Evolutionary conservation across 30 jellyfish, hydroid and myxozoan species (phyloP), one percentile per base, ranked within the genome.

Genomic region (Chrysaora quinquecirrha): DNA sequence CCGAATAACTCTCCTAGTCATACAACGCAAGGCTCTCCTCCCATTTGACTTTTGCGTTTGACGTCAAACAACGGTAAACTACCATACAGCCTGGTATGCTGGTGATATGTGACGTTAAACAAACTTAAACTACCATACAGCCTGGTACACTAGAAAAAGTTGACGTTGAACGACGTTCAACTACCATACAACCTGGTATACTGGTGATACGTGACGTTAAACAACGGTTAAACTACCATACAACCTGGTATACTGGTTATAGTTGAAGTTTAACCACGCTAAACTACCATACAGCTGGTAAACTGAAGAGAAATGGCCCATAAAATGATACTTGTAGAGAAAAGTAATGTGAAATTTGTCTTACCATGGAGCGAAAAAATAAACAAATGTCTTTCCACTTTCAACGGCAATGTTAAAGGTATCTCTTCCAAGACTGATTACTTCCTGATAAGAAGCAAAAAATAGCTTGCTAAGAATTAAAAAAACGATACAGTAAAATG

Each of bases 311-410:
- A 60, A 10, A 21, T 60, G n/a, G 72, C 23, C 9, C 11, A 21
- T 20, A n/a, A 10, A 21, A 20, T 60, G 23, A 21, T 9, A 21
- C 29, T 12, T 60, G 29, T 6, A 9, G 12, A n/a, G 33, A 60
- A 20, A 12, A n/a, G 23, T 25, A 20, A 21, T 25, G 6, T 60
- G 33, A 6, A 4, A 6, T 21, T 2, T 20, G 75, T 48, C 95
- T 67, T 75, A 90, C 97, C 97, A 90, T 3, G 96, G 97, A 6
- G 97, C 97, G 67, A 34, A 90, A 47, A 90, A 90, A 48, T 90
- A 85, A 63, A 83, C 95, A 61, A 90, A 90, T 7, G 95, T 72
- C 29, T 72, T 71, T 31, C 88, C 92, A 35, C 49, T 68, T 20
- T 47, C 32, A 0, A 90, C 91, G 14, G 86, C 84, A 47, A 71